A percentile compares a stretch with the other conserved stretches of the same genome.
phyloP scores from a whole-genome alignment of 2,888 invertebrate species.

The Epistrophe eligans region DNA sequence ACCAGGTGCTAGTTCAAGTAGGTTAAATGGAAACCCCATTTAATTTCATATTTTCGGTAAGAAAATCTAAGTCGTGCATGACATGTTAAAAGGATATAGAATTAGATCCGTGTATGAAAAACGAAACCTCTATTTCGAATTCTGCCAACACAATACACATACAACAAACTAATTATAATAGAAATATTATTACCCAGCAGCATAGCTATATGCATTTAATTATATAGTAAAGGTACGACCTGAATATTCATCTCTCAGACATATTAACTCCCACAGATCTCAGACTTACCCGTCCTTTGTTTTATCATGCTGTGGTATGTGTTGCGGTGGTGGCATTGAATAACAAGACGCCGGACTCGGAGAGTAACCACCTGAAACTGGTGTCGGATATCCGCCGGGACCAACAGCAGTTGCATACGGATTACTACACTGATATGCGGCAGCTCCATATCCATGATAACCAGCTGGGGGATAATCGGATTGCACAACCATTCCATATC shows the following conservation, averaged over 20 bases:
- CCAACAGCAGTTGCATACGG: slow-evolving; percentile 84
- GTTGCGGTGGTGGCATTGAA: slow-evolving; percentile 94
- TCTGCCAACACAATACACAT: slow-evolving; percentile 39
- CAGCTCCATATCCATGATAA: slow-evolving; percentile 89
- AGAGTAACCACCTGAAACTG: slow-evolving; percentile 89
- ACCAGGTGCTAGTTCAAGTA: too few species aligned
- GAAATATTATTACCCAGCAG: slow-evolving; percentile 2
- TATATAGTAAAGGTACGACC: too few species aligned
- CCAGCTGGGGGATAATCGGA: slow-evolving; percentile 92
- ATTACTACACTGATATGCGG: slow-evolving; percentile 85
- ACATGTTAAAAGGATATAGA: slow-evolving; percentile 41
- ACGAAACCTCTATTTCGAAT: background rate
- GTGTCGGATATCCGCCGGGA: slow-evolving; percentile 87
- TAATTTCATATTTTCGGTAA: background rate
- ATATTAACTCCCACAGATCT: slow-evolving; percentile 21
- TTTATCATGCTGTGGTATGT: slow-evolving; percentile 90
- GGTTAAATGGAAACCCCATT: background rate
- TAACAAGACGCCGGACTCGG: slow-evolving; percentile 89
- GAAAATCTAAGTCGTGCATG: slow-evolving; percentile 76
- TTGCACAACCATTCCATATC: slow-evolving; percentile 91
- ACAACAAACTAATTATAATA: slow-evolving; percentile 56
- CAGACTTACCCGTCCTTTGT: slow-evolving; percentile 84
- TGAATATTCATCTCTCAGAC: slow-evolving; percentile 37
- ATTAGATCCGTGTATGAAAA: background rate
- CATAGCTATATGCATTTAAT: too few species aligned